These are phyloP conservation scores for Scrobipalpa costella DNA, from an alignment of 2,888 invertebrate species.

Conservation along the genomic window DNA sequence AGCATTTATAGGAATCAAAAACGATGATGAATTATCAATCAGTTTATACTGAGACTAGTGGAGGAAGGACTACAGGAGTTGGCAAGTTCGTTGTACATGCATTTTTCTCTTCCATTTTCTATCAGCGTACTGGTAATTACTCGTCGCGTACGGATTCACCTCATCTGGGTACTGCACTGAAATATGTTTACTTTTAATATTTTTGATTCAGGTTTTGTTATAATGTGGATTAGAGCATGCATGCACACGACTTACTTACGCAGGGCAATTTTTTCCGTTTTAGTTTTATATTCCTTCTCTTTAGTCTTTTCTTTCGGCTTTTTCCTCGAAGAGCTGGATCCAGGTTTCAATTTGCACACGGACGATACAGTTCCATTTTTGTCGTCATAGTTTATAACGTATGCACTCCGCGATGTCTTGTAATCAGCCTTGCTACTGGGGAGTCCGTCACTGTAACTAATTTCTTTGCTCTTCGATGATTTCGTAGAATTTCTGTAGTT, in stretches of 20 bases:
- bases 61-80: slow-evolving; percentile 57
- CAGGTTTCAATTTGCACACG: slow-evolving; percentile 61
- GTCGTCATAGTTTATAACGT: slow-evolving; percentile 74
- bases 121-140: slow-evolving; percentile 44
- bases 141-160: slow-evolving; percentile 52
- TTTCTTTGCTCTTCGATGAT: slow-evolving; percentile 35
- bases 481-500: slow-evolving; percentile 21
- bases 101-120: slow-evolving; percentile 62
- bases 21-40: slow-evolving; percentile 15
- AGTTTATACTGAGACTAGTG: slow-evolving; percentile 41
- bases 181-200: slow-evolving; percentile 67
- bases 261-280: slow-evolving; percentile 61
- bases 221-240: slow-evolving; percentile 58
- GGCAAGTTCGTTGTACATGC: slow-evolving; percentile 68
- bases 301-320: slow-evolving; percentile 51
- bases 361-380: slow-evolving; percentile 76
- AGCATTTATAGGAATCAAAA: slow-evolving; percentile 30
- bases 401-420: slow-evolving; percentile 59
- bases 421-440: slow-evolving; percentile 40
- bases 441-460: slow-evolving; percentile 39
- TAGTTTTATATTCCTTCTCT: slow-evolving; percentile 55
- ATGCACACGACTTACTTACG: slow-evolving; percentile 76
- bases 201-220: slow-evolving; percentile 55
- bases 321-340: slow-evolving; percentile 52
- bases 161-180: slow-evolving; percentile 73